These are phyloP conservation scores for Strigamia maritima DNA, from an alignment of 2,888 invertebrate species.

Conservation along the genomic window DNA sequence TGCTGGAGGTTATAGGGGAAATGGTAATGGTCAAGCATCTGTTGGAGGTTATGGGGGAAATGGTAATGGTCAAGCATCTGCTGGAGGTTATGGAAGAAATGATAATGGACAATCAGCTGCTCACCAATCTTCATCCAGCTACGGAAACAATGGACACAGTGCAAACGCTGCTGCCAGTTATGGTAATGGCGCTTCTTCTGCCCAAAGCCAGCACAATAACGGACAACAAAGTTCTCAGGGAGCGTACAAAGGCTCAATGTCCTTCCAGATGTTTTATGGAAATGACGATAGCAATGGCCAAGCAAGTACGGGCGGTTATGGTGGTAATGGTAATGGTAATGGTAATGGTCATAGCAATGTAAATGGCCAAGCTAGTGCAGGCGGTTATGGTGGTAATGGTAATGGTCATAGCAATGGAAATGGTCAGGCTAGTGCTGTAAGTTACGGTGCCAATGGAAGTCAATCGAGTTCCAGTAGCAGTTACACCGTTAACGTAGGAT, in stretches of 20 bases:
- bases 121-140: no score
- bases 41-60: background rate
- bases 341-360: conserved; percentile 3
- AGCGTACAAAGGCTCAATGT: conserved; percentile 17
- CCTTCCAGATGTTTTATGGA: conserved; percentile 23
- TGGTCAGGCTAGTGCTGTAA: background rate
- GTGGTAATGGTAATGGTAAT: conserved; percentile 17
- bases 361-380: conserved; percentile 25
- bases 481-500: background rate
- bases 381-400: conserved; percentile 19
- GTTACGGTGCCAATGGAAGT: background rate
- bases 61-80: background rate
- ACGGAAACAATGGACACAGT: background rate
- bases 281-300: conserved; percentile 7
- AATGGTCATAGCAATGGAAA: background rate
- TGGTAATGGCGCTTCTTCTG: background rate
- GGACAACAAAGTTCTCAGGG: background rate
- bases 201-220: background rate
- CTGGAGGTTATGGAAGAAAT: background rate
- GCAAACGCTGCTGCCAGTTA: no score
- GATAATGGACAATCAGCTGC: no score
- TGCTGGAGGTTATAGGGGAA: no score
- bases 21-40: background rate
- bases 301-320: background rate
- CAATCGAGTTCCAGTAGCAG: background rate